Percentiles rank a stretch among this genome's conserved stretches.
Evolutionary conservation across 2,797 vertebrate species (phyloP).

Genomic region (Enteromius anoplus): DNA sequence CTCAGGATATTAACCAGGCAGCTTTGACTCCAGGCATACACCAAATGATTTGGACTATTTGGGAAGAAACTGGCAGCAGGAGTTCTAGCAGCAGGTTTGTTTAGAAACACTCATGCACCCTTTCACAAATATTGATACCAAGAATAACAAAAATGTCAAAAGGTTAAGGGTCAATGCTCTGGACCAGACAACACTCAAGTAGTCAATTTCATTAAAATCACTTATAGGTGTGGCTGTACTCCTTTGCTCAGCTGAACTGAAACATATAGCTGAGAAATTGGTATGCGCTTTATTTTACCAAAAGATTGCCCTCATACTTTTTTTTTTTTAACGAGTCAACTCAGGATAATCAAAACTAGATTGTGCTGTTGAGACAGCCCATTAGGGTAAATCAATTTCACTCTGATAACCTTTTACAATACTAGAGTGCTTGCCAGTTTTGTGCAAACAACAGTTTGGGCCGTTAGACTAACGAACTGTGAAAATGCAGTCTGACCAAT

Average conservation of each 20-base stretch:
- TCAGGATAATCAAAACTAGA: not conserved
- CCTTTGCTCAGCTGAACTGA: not conserved
- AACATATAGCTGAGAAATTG: not conserved
- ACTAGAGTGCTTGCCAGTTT: conserved; percentile 13
- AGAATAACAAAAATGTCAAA: conserved; percentile 54
- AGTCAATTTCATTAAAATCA: not conserved
- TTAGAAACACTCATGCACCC: conserved; percentile 5
- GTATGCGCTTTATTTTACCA: not conserved
- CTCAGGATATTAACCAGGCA: conserved; percentile 6
- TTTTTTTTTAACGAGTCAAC: not conserved
- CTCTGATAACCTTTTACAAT: conserved; percentile 57
- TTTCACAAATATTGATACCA: conserved; percentile 23
- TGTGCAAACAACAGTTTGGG: conserved; percentile 44
- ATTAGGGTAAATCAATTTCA: conserved; percentile 51
- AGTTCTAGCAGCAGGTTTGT: conserved; percentile 20
- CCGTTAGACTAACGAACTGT: conserved; percentile 48
- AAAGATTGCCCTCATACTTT: not conserved
- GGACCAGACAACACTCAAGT: not conserved
- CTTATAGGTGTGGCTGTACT: not conserved
- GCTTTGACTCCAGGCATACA: not conserved
- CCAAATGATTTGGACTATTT: not conserved
- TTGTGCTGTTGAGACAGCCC: conserved; percentile 11
- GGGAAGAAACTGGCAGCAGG: not conserved
- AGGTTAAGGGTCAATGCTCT: conserved; percentile 53
- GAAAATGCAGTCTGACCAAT: conserved; percentile 26